These are phyloP conservation scores for Amphipoea lucens DNA, from an alignment of 2,888 invertebrate species.

Conservation along the genomic window DNA sequence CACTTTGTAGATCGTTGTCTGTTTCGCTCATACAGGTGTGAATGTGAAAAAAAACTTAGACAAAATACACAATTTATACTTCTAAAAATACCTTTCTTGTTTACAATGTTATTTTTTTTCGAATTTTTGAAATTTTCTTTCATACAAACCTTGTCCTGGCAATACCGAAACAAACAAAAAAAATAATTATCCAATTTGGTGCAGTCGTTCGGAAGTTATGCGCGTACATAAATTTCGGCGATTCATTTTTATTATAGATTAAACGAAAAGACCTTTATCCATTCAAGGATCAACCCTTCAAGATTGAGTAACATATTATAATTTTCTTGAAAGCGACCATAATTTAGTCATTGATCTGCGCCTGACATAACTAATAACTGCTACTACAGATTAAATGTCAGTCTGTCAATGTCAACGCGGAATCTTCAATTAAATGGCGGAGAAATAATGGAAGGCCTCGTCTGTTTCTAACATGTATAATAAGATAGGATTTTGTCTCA, in stretches of 20 bases:
- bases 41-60: background rate
- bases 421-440: conserved; percentile 58
- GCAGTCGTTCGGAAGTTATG: no score
- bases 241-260: background rate
- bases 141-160: no score
- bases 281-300: conserved; percentile 5
- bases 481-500: conserved; percentile 36
- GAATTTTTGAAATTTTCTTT: no score
- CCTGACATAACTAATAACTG: conserved; percentile 56
- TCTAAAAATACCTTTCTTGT: background rate
- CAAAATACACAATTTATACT: background rate
- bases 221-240: no score
- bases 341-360: conserved; percentile 42
- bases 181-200: no score
- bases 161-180: no score
- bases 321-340: conserved; percentile 37
- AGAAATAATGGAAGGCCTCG: conserved; percentile 58
- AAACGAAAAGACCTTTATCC: background rate
- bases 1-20: background rate
- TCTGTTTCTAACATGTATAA: conserved; percentile 52
- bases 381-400: conserved; percentile 63
- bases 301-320: background rate
- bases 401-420: conserved; percentile 55
- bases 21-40: background rate
- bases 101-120: background rate